Base-by-base conservation (phyloP, 2,888 invertebrate genomes). In the Apotomis turbidana region DNA sequence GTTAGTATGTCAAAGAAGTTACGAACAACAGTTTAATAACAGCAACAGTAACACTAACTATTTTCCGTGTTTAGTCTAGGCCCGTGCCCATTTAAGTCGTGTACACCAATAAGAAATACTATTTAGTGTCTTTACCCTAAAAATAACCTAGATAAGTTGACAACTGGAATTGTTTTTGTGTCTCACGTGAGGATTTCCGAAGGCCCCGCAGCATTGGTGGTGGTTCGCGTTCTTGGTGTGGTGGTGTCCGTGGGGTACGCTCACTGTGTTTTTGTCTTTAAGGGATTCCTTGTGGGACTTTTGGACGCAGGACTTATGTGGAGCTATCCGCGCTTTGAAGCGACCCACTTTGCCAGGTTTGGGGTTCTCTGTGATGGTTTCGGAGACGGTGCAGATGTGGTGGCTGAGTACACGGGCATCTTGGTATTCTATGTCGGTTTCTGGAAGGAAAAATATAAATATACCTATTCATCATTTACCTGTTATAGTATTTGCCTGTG, bases 161-260 rank as follows among this genome's bases (percentile, higher is more conserved):
- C 93, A 93, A 76, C 86, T 90, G 4, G 91, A 87, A 78, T 85
- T 89, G 78, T 81, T 87, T 89, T 93, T 94, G 77, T 93, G 91
- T 74, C 91, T 85, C 0, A 92, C 91, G 13, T 94, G 91, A 0
- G 93, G 93, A 74, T 93, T 93, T 0, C 93, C 93, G 62, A 93
- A 94, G 0, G 93, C 93, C 0, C 94, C 93, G 76, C 94, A 94
- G 70, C 94, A 94, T 66, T 93, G 93, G 71, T 93, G 93, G 69
- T 93, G 93, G 69, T 93, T 93, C 0, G 88, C 87, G 60, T 92
- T 92, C 77, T 93, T 93, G 12, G 89, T 85, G 73, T 92, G 92
- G 69, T 89, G 90, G 70, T 93, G 92, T 0, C 92, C 93, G 46
- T 93, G 92, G 0, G 91, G 91, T 49, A 88, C 87, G 0, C 89